phyloP scores from a whole-genome alignment of 2,113 vertebrate genomes.

The Gulo gulo region DNA sequence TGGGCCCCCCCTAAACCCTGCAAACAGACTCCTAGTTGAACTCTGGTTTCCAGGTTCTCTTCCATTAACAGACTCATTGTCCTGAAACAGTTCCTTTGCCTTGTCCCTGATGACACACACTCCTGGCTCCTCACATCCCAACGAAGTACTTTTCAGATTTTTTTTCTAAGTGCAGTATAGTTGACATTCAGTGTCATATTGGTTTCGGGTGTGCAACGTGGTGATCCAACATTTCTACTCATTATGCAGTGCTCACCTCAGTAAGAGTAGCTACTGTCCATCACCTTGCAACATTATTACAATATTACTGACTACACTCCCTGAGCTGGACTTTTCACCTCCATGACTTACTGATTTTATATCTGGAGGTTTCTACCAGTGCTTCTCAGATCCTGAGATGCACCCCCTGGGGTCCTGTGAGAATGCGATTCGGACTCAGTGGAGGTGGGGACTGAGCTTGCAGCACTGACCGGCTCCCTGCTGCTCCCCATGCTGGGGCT shows the following conservation, averaged over 20 bases:
- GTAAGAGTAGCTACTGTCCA: neutral
- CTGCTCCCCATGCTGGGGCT: accelerated
- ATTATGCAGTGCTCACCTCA: neutral
- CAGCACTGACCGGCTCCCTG: accelerated
- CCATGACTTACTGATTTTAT: neutral
- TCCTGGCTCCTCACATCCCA: neutral
- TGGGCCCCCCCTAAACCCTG: neutral
- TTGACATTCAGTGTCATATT: neutral
- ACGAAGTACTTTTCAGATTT: neutral
- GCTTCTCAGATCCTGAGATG: neutral
- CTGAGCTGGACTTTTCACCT: neutral
- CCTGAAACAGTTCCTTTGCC: neutral
- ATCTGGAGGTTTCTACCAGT: neutral
- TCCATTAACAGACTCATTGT: neutral
- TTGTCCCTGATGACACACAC: neutral
- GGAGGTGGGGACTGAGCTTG: neutral
- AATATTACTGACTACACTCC: neutral
- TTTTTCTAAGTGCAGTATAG: neutral
- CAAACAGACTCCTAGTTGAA: neutral
- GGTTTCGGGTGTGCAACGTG: neutral
- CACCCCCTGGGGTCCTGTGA: neutral
- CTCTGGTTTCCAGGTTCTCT: neutral
- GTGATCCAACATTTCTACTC: neutral
- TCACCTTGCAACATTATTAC: neutral
- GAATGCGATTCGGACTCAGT: neutral